Percentiles rank a stretch among this genome's conserved stretches.
These are phyloP conservation scores for Adelosebastes latens DNA, from an alignment of 2,797 vertebrate genomes.

Conservation along the genomic window DNA sequence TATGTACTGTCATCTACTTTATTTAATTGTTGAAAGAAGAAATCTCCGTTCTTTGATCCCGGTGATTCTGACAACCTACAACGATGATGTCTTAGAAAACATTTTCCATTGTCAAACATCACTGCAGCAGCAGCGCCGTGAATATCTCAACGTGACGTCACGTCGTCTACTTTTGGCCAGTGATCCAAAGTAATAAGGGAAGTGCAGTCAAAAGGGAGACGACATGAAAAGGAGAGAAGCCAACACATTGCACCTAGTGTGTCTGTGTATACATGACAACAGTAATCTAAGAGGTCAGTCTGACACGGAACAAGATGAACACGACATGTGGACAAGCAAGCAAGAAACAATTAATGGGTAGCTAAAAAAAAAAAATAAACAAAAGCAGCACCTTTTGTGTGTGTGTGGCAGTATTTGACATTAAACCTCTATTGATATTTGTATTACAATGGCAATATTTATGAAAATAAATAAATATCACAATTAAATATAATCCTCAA, in stretches of 20 bases:
- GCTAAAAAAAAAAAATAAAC: background rate
- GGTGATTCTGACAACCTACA: background rate
- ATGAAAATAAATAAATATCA: background rate
- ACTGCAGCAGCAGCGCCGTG: background rate
- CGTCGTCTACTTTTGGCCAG: background rate
- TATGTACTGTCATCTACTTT: background rate
- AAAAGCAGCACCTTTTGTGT: too few species aligned
- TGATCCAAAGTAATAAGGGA: background rate
- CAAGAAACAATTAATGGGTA: background rate
- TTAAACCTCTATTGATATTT: too few species aligned
- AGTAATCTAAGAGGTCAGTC: background rate
- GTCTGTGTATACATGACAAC: background rate
- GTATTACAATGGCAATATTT: too few species aligned
- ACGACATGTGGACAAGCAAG: background rate
- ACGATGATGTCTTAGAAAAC: background rate
- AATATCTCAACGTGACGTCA: background rate
- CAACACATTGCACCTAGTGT: background rate
- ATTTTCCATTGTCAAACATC: background rate
- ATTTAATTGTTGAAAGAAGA: background rate
- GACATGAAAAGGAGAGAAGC: background rate
- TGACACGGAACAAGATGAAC: background rate
- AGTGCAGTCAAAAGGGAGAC: background rate
- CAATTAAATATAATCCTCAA: background rate
- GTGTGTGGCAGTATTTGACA: background rate
- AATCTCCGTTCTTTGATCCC: background rate